Percentiles rank a stretch among this genome's conserved stretches.
phyloP scores from a whole-genome alignment of 2,888 invertebrate genomes.

The Selenia dentaria region DNA sequence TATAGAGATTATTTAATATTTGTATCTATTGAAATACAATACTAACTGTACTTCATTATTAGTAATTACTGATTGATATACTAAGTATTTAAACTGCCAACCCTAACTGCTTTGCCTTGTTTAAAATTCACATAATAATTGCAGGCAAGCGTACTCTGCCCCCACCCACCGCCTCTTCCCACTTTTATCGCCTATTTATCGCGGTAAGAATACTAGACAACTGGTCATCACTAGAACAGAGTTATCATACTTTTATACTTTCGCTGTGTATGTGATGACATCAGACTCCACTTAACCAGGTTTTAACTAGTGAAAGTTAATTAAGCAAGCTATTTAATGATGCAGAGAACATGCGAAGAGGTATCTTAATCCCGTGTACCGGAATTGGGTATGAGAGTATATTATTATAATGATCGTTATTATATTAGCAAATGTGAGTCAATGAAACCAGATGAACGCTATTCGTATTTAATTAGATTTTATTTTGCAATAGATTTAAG shows the following conservation, averaged over 20 bases:
- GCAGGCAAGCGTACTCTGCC: too few species aligned
- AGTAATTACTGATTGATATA: too few species aligned
- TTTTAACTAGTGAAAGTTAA: slow-evolving; percentile 65
- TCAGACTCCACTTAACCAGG: slow-evolving; percentile 50
- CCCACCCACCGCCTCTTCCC: too few species aligned
- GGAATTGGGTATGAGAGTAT: slow-evolving; percentile 33
- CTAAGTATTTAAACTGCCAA: too few species aligned
- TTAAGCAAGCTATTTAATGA: slow-evolving; percentile 54
- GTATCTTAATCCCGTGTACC: slow-evolving; percentile 38
- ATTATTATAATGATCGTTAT: slow-evolving; percentile 22
- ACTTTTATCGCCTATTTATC: too few species aligned
- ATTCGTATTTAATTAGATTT: not conserved
- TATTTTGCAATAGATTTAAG: not conserved
- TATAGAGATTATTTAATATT: too few species aligned
- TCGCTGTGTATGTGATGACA: slow-evolving; percentile 48
- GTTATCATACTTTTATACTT: slow-evolving; percentile 2
- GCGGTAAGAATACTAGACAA: too few species aligned
- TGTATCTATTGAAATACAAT: too few species aligned
- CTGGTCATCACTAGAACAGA: too few species aligned
- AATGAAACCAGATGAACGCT: slow-evolving; percentile 1
- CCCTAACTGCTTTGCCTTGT: too few species aligned
- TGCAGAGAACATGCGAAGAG: slow-evolving; percentile 30
- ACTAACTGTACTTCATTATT: too few species aligned
- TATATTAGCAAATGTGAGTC: slow-evolving; percentile 13
- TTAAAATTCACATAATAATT: too few species aligned